These are phyloP conservation scores for Petrocephalus zakoni DNA, from an alignment of 2,113 vertebrate genomes.

Conservation along the genomic window DNA sequence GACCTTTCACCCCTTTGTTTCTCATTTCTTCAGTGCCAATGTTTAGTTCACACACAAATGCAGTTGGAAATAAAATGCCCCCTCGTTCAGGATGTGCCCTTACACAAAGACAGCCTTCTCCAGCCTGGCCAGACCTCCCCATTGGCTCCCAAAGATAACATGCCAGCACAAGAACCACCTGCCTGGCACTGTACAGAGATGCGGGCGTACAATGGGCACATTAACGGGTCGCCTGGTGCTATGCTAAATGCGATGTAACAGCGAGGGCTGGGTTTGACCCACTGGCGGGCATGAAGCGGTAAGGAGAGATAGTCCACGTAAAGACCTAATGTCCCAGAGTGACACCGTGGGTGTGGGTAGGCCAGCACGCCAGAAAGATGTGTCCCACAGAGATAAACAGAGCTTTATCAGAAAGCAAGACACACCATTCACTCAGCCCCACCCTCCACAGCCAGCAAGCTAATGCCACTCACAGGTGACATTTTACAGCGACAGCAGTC, in stretches of 20 bases:
- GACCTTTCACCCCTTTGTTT: neutral
- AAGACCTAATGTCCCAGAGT: neutral
- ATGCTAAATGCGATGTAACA: neutral
- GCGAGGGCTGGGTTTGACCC: neutral
- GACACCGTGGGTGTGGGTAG: neutral
- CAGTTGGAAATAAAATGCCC: neutral
- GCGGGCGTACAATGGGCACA: neutral
- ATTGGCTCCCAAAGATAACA: neutral
- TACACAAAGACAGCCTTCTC: neutral
- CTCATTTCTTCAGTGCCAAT: neutral
- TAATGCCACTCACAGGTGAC: conserved; percentile 25
- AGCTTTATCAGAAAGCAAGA: conserved; percentile 1
- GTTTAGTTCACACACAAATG: neutral
- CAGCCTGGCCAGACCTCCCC: neutral
- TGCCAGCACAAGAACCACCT: neutral
- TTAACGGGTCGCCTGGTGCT: neutral
- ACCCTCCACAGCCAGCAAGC: neutral
- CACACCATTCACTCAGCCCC: neutral
- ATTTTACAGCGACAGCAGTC: conserved; percentile 21
- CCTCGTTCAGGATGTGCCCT: neutral
- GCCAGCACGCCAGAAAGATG: neutral
- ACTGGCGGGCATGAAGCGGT: neutral
- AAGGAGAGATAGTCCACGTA: neutral
- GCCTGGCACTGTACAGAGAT: no score
- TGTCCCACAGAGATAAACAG: neutral